Base-by-base conservation (phyloP, 2,113 vertebrate species). In the Apteryx mantelli region DNA sequence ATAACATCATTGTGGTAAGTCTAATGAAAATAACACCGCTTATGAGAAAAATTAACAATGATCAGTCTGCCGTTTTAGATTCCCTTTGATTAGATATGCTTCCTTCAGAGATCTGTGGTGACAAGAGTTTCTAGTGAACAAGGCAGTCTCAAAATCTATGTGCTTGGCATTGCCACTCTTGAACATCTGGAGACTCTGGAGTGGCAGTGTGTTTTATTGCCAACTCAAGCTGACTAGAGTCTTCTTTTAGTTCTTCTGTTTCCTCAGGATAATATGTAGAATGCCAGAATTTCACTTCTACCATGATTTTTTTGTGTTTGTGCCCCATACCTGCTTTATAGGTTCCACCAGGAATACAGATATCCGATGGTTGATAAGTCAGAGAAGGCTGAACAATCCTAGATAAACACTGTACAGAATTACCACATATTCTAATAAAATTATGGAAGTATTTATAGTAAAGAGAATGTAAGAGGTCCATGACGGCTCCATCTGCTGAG, bases 211-310 rank as follows among this genome's bases (percentile, higher is more conserved):
- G 14, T 70, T 88, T 86, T 80, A 30, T 26, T 68, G 16, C 10
- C 26, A 58, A n/a, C 16, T 2, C 70, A 82, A 44, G 46, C 9
- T 69, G 30, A 40, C 53, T 0, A 0, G 64, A 42, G 8, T 15
- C 79, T 5, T 46, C 52, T 58, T 50, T 89, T 19, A 14, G 2
- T 66, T 70, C 60, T 50, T 12, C 22, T 40, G 2, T 55, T 65
- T 32, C 40, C 38, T 42, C 13, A 70, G 42, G n/a, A 82, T 63
- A 92, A 73, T 6, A 34, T 25, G 5, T 30, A 58, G 22, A 75
- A 82, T 21, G 5, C 15, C 17, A 1, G 46, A 1, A 6, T 11
- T 40, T 46, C 20, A 42, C 42, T 15, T 12, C 28, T 30, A 20
- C 36, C 65, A 68, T 19, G 28, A 13, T 32, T 68, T 18, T 19